Conservation (phyloP, 1,140 invertebrate genomes). For the Aphis gossypii region DNA sequence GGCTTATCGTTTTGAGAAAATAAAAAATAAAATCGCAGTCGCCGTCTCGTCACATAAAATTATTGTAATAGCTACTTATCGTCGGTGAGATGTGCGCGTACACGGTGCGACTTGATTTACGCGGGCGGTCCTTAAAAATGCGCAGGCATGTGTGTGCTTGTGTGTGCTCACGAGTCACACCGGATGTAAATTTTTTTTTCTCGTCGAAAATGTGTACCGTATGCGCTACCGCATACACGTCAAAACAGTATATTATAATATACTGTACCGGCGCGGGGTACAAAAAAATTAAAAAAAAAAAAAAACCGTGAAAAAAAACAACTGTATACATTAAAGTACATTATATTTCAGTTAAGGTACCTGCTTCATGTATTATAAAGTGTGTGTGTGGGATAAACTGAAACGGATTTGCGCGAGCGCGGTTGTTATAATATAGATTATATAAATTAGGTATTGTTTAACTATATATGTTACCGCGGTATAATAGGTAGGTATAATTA, state of each 20-base stretch:
- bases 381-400: not conserved
- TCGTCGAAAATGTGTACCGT: not conserved
- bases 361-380: not conserved
- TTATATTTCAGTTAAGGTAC: not conserved
- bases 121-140: constrained; percentile 53
- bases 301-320: not conserved
- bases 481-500: not conserved
- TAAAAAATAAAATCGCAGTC: not conserved
- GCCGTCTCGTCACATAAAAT: not conserved
- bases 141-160: not conserved
- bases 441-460: not conserved
- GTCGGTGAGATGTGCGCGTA: constrained; percentile 35
- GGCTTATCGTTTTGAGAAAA: not conserved
- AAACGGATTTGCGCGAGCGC: not conserved
- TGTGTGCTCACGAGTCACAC: not conserved
- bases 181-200: constrained; percentile 30
- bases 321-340: not conserved
- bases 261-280: not conserved
- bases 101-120: constrained; percentile 33
- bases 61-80: not conserved
- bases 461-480: not conserved
- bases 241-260: not conserved
- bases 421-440: not conserved
- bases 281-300: not conserved
- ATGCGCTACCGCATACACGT: constrained; percentile 40